Evolutionary conservation across 2,888 invertebrate genomes (phyloP).

Genomic region (Lamproptera curius): DNA sequence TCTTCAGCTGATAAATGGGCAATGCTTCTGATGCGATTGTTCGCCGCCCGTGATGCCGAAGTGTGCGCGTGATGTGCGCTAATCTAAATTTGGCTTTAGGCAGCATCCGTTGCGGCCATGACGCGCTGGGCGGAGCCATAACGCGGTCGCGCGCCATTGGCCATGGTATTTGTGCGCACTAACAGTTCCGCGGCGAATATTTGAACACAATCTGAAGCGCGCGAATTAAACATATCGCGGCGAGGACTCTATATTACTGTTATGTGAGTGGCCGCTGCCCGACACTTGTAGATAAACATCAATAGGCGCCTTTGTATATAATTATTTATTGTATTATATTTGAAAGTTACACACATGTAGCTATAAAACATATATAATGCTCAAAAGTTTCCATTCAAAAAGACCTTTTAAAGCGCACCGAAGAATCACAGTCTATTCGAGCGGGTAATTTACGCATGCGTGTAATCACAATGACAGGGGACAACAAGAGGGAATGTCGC

Average conservation of each 20-base stretch:
- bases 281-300: no score
- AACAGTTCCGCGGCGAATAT: constrained; percentile 40
- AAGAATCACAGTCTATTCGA: neutral
- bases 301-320: no score
- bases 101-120: constrained; percentile 65
- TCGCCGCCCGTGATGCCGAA: constrained; percentile 35
- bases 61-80: constrained; percentile 39
- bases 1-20: no score
- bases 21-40: neutral
- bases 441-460: constrained; percentile 27
- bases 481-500: constrained; percentile 39
- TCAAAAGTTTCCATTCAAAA: no score
- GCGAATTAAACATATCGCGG: no score
- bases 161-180: constrained; percentile 52
- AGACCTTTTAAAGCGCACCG: no score
- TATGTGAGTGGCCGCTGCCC: no score
- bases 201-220: constrained; percentile 18
- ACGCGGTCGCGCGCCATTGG: constrained; percentile 60
- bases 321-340: no score
- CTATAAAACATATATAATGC: no score
- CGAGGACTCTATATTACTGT: no score
- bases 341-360: no score
- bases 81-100: constrained; percentile 69
- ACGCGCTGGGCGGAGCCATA: constrained; percentile 59
- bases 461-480: constrained; percentile 34